phyloP scores from a whole-genome alignment of 2,888 invertebrate genomes.

The Coleophora flavipennella region DNA sequence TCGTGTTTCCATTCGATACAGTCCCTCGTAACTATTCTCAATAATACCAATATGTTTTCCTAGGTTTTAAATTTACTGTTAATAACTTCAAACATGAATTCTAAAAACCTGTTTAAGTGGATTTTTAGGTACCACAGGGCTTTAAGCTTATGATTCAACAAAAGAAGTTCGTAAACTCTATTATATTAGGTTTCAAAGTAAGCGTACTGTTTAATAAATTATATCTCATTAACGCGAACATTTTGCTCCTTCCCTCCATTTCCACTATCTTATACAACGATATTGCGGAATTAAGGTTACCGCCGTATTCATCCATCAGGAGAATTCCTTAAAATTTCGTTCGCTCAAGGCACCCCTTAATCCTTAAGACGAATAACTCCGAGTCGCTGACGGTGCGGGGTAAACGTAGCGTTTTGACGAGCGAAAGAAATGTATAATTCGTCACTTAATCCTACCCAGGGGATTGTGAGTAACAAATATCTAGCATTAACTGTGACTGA shows the following conservation, averaged over 20 bases:
- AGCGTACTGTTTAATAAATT: constrained; percentile 2
- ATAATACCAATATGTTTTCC: too few relatives aligned
- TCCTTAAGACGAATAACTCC: constrained; percentile 68
- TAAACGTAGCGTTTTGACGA: constrained; percentile 60
- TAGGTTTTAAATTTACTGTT: too few relatives aligned
- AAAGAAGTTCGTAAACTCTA: background rate
- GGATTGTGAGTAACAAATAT: constrained; percentile 53
- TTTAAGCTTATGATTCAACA: background rate
- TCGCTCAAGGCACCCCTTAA: constrained; percentile 57
- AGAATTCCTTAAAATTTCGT: constrained; percentile 60
- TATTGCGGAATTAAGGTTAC: constrained; percentile 57
- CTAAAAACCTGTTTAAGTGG: too few relatives aligned
- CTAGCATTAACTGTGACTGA: constrained; percentile 51
- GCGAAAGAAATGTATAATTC: constrained; percentile 61
- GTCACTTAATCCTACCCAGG: constrained; percentile 56
- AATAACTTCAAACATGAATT: too few relatives aligned
- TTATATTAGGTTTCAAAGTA: background rate
- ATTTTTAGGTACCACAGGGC: too few relatives aligned
- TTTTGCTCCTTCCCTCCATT: constrained; percentile 33
- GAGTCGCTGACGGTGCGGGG: constrained; percentile 59
- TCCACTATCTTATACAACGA: constrained; percentile 49
- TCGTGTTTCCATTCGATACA: too few relatives aligned
- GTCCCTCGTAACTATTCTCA: too few relatives aligned
- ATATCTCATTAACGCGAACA: constrained; percentile 20
- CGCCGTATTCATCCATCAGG: constrained; percentile 62